These are phyloP conservation scores for Phocoena phocoena DNA, from an alignment of 2,113 vertebrate genomes.

Conservation along the genomic window DNA sequence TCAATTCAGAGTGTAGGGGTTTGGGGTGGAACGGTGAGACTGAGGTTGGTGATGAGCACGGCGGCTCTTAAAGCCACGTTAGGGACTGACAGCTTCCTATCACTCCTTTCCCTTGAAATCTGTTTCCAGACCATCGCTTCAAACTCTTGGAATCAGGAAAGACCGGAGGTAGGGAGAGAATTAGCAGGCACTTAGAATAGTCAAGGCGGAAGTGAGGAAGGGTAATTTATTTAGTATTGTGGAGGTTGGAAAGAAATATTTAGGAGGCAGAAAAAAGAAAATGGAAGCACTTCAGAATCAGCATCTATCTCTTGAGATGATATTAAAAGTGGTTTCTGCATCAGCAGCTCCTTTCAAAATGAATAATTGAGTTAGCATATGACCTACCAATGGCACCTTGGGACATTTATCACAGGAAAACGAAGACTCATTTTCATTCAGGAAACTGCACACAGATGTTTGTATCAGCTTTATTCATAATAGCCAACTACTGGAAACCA, in stretches of 20 bases:
- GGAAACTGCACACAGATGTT: not conserved
- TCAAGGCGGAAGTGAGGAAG: not conserved
- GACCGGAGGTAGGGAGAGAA: no score
- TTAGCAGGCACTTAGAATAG: not conserved
- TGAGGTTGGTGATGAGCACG: not conserved
- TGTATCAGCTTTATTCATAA: not conserved
- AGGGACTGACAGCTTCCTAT: not conserved
- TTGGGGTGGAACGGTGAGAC: no score
- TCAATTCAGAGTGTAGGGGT: not conserved
- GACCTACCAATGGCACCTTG: not conserved
- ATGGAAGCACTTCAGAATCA: not conserved
- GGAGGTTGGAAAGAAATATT: not conserved
- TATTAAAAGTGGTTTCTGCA: not conserved
- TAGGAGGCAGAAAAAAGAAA: not conserved
- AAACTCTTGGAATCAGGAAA: not conserved
- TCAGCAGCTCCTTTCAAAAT: not conserved
- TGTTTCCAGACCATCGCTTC: not conserved
- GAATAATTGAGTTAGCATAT: not conserved
- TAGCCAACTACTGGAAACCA: not conserved
- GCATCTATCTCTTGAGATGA: not conserved
- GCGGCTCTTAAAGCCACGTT: not conserved
- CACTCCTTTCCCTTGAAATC: not conserved
- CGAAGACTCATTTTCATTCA: not conserved
- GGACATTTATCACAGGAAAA: not conserved
- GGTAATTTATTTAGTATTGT: not conserved